phyloP scores from a whole-genome alignment of 2,888 invertebrate species.

The Cheilosia variabilis region DNA sequence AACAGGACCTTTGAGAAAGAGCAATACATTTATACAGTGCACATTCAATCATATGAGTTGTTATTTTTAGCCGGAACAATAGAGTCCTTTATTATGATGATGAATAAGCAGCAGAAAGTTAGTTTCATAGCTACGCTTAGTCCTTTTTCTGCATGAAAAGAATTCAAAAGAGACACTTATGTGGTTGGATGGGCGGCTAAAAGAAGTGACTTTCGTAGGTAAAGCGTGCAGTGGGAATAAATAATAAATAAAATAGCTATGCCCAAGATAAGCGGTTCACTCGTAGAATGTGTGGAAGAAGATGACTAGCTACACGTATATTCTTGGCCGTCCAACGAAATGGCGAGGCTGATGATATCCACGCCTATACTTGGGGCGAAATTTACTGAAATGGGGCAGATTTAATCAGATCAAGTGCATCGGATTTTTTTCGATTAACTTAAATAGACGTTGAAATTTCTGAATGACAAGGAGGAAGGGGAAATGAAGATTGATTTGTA shows the following conservation, averaged over 20 bases:
- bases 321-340: too few species aligned
- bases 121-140: background rate
- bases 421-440: too few species aligned
- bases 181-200: background rate
- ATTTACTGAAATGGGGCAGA: too few species aligned
- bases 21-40: background rate
- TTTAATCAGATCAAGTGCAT: too few species aligned
- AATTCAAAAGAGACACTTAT: background rate
- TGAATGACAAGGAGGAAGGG: too few species aligned
- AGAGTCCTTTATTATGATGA: conserved; percentile 10
- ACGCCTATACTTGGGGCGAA: too few species aligned
- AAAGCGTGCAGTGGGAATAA: background rate
- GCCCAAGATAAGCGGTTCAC: background rate
- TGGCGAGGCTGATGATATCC: too few species aligned
- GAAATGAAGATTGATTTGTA: too few species aligned
- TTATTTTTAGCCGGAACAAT: conserved; percentile 27
- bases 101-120: background rate
- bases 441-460: too few species aligned
- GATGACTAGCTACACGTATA: too few species aligned
- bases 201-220: background rate
- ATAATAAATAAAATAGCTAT: background rate
- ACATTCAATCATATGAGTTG: background rate
- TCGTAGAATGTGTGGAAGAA: background rate
- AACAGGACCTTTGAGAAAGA: conserved; percentile 11
- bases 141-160: background rate